Evolutionary conservation across 2,888 invertebrate species (phyloP).

Genomic region (Nymphalis c-album): DNA sequence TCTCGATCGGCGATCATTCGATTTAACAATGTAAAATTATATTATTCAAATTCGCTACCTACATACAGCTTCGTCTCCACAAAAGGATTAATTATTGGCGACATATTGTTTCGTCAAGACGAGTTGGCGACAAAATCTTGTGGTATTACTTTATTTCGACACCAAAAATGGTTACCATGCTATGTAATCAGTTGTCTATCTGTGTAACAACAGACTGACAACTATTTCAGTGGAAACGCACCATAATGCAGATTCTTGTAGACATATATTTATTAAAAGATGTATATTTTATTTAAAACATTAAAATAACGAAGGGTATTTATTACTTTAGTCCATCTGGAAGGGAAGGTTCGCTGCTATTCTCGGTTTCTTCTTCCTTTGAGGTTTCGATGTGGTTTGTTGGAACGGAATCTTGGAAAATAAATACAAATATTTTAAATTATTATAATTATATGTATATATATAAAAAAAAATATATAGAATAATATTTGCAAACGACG

Average conservation of each 20-base stretch:
- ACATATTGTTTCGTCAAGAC: background rate
- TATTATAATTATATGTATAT: background rate
- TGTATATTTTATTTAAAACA: conserved; percentile 7
- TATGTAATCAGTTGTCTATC: too few species aligned
- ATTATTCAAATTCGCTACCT: conserved; percentile 32
- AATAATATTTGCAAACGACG: too few species aligned
- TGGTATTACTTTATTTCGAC: too few species aligned
- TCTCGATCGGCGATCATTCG: background rate
- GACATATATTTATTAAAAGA: conserved; percentile 30
- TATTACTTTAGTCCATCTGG: conserved; percentile 57
- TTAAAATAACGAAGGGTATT: background rate
- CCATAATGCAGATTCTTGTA: conserved; percentile 29
- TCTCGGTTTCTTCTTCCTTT: conserved; percentile 67
- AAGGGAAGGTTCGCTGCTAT: conserved; percentile 76
- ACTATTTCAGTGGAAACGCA: too few species aligned
- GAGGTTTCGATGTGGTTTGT: conserved; percentile 36
- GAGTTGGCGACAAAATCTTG: too few species aligned
- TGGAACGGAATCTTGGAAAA: conserved; percentile 34
- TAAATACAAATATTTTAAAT: background rate
- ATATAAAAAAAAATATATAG: too few species aligned
- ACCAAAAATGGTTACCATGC: too few species aligned
- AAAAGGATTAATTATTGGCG: background rate
- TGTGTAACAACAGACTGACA: background rate
- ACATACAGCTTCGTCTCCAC: background rate
- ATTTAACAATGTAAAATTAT: conserved; percentile 20